phyloP scores from a whole-genome alignment of 2,888 invertebrate genomes.

The Scaptomyza polygonia region DNA sequence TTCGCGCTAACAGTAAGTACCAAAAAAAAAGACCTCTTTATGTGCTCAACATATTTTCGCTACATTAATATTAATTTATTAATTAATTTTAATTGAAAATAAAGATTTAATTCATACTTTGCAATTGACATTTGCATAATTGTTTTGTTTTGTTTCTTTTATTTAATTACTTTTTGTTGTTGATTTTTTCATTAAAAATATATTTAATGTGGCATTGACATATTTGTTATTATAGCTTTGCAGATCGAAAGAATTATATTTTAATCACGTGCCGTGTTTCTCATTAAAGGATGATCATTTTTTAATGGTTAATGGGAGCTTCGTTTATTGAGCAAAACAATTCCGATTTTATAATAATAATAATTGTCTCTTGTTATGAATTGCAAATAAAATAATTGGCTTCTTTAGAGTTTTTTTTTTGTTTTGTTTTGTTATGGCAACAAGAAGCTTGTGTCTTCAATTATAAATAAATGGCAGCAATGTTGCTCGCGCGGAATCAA shows the following conservation, averaged over 20 bases:
- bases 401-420: too few species aligned
- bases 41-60: background rate
- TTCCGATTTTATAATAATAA: background rate
- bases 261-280: background rate
- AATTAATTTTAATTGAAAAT: background rate
- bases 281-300: background rate
- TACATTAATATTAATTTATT: background rate
- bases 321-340: background rate
- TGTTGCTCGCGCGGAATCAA: background rate
- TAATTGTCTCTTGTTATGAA: background rate
- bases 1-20: too few species aligned
- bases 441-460: background rate
- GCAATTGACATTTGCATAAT: background rate
- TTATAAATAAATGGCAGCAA: constrained; percentile 13
- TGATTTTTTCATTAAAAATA: background rate
- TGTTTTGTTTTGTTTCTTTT: background rate
- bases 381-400: background rate
- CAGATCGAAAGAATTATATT: background rate
- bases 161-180: background rate
- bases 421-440: constrained; percentile 1
- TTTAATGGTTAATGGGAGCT: background rate
- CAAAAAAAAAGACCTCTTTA: background rate
- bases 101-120: background rate
- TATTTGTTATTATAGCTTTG: background rate
- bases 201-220: background rate